Conservation (phyloP, 2,888 invertebrate genomes). For the Dugesia japonica region DNA sequence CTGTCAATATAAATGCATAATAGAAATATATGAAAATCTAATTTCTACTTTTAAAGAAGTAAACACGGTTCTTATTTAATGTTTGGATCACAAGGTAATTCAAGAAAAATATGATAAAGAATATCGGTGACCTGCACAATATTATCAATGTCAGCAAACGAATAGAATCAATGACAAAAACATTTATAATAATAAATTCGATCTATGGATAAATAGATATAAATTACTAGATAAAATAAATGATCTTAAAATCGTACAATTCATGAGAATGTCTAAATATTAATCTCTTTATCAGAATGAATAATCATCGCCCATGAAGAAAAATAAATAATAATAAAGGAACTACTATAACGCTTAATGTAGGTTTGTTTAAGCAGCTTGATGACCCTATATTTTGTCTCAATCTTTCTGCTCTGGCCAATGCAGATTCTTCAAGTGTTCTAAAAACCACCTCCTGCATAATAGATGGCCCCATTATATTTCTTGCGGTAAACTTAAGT, state of each 20-base stretch:
- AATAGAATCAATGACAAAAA: not conserved
- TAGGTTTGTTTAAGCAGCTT: not conserved
- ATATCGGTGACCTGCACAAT: constrained; percentile 12
- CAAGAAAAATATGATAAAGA: not conserved
- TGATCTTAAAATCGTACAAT: not conserved
- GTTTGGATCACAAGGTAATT: not conserved
- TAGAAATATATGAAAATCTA: constrained; percentile 13
- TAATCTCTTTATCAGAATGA: not conserved
- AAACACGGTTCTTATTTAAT: not conserved
- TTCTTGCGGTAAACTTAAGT: not conserved
- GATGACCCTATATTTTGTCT: not conserved
- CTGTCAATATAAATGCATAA: constrained; percentile 13
- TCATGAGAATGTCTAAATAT: not conserved
- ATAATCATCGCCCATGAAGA: not conserved
- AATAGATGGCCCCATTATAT: not conserved
- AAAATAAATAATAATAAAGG: not conserved
- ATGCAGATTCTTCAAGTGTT: not conserved
- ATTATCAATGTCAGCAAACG: not conserved
- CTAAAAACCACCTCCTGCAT: not conserved
- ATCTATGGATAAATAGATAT: not conserved
- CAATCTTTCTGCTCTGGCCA: not conserved
- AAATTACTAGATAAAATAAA: not conserved
- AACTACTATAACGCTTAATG: not conserved
- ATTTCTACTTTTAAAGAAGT: not conserved
- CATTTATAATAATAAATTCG: not conserved